Percentiles rank a stretch among this genome's conserved stretches.
These are phyloP conservation scores for Helicoverpa zea DNA, from an alignment of 1,140 invertebrate species.

Conservation along the genomic window DNA sequence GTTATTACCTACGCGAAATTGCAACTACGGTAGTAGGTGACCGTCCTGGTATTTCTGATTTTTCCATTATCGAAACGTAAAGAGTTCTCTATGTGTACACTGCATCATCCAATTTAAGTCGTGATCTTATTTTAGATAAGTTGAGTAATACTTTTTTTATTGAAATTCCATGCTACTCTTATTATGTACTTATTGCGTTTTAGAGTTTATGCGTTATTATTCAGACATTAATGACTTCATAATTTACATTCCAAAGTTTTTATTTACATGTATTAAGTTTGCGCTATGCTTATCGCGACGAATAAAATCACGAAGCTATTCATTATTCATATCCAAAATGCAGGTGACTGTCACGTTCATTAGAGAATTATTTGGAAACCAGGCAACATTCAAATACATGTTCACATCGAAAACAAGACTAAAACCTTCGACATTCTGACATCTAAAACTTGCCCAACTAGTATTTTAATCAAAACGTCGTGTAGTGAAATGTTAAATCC, in stretches of 20 bases:
- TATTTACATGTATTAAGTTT: conserved; percentile 17
- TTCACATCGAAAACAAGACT: conserved; percentile 17
- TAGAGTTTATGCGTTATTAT: not conserved
- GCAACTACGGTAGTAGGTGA: conserved; percentile 63
- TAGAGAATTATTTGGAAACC: conserved; percentile 32
- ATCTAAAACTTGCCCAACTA: conserved; percentile 44
- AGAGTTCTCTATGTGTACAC: conserved; percentile 7
- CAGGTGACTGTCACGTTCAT: conserved; percentile 16
- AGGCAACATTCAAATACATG: conserved; percentile 3
- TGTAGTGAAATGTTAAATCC: conserved; percentile 48
- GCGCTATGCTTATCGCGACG: not conserved
- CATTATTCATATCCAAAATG: conserved; percentile 30
- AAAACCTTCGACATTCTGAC: conserved; percentile 30
- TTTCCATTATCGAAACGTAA: conserved; percentile 30
- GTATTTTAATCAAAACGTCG: conserved; percentile 49
- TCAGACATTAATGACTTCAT: not conserved
- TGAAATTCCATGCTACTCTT: not conserved
- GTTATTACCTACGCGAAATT: conserved; percentile 71
- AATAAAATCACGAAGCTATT: conserved; percentile 26
- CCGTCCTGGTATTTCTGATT: conserved; percentile 54
- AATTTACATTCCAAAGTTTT: not conserved
- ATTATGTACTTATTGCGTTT: not conserved
- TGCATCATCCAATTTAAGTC: conserved; percentile 12
- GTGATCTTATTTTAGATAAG: conserved; percentile 15
- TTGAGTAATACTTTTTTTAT: not conserved